Evolutionary conservation across 2,888 invertebrate species (phyloP), one percentile per base, ranked within the genome.

Genomic region (Ramazzottius varieornatus): DNA sequence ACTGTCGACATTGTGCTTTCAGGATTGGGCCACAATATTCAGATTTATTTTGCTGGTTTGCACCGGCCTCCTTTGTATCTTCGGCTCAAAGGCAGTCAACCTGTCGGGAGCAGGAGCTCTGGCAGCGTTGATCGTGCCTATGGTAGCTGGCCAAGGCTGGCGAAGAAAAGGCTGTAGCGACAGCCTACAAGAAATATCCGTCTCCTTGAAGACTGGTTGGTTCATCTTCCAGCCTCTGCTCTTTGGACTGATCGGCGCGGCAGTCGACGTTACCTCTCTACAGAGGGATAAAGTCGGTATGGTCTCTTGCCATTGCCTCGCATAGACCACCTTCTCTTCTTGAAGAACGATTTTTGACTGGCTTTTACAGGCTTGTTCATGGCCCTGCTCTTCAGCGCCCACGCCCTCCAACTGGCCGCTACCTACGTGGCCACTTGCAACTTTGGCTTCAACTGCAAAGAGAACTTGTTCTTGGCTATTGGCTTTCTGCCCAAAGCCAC

Each of bases 221-320:
- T 86, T 88, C 85, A 83, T 93, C 69, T 89, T 91, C 75, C 91
- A 94, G 75, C 93, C 93, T 0, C 85, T 93, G 73, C 80, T 96
- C 24, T 96, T 96, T 75, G 86, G 86, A 1, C 81, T 94, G 32
- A 94, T 94, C 32, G 94, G 93, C 1, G 84, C 90, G 16, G 88
- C 90, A 76, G 82, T 94, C 66, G 85, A 85, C 72, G 82, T 92
- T 66, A 73, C 71, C 13, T 73, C 70, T 24, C 72, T 77, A 24
- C 68, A 72, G 33, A 67, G 67, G 2, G 66, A 68, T 65, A 72
- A 71, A 46, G 78, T 70, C 83, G 88, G 75, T 73, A 67, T 29
- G 46, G 8, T n/a, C n/a, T n/a, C n/a, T n/a, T n/a, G n/a, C n/a
- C n/a, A n/a, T n/a, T n/a, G n/a, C n/a, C n/a, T n/a, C n/a, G n/a